phyloP scores from a whole-genome alignment of 2,888 invertebrate genomes.

The Callyntrura guangdongensis region DNA sequence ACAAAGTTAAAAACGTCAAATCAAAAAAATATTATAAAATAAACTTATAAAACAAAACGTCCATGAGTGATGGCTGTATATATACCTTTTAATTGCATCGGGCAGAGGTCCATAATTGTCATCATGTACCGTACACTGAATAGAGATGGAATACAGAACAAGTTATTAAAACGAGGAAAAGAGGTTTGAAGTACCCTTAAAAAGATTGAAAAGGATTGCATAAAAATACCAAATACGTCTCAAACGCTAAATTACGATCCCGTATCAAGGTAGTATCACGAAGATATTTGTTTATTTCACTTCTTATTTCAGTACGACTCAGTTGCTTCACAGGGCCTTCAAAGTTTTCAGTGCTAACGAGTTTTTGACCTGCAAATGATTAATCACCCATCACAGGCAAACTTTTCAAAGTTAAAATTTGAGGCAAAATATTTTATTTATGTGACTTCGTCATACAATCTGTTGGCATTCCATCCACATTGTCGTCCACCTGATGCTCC shows the following conservation, averaged over 20 bases:
- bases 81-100: constrained; percentile 92
- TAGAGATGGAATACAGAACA: constrained; percentile 63
- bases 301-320: constrained; percentile 85
- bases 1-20: too few species aligned
- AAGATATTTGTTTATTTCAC: constrained; percentile 87
- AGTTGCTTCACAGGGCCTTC: constrained; percentile 83
- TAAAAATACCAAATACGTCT: constrained; percentile 90
- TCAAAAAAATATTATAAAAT: too few species aligned
- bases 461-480: background rate
- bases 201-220: background rate
- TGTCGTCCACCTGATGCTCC: background rate
- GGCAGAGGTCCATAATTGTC: constrained; percentile 94
- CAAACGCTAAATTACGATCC: constrained; percentile 90
- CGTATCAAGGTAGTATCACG: constrained; percentile 91
- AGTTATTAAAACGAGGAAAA: background rate
- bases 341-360: constrained; percentile 85
- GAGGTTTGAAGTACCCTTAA: background rate
- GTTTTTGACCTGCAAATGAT: constrained; percentile 33
- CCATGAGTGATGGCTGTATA: too few species aligned
- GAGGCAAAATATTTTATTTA: too few species aligned
- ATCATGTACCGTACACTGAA: constrained; percentile 92
- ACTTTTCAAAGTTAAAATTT: too few species aligned
- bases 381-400: background rate
- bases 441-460: background rate
- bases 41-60: constrained; percentile 11